phyloP scores from a whole-genome alignment of 2,888 invertebrate genomes.

The Ryuthela nishihirai region DNA sequence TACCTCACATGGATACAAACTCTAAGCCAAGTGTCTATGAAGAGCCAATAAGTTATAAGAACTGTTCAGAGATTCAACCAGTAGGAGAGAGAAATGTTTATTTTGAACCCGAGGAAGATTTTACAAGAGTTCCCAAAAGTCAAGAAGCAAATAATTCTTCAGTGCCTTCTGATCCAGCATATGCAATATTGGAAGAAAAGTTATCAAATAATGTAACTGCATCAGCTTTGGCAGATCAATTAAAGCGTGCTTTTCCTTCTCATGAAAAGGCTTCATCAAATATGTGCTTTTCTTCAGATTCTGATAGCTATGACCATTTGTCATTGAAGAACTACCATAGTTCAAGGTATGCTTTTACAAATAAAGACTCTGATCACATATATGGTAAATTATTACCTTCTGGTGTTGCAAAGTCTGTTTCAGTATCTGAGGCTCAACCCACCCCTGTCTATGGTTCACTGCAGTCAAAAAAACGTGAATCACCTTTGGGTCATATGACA shows the following conservation, averaged over 20 bases:
- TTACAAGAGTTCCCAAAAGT: too few relatives aligned
- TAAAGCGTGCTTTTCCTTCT: not conserved
- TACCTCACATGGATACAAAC: slow-evolving; percentile 3
- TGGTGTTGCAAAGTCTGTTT: not conserved
- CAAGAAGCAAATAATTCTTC: not conserved
- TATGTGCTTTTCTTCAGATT: slow-evolving; percentile 2
- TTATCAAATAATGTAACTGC: not conserved
- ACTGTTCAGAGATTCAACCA: not conserved
- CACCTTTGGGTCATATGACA: not conserved
- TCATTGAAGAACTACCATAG: not conserved
- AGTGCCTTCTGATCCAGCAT: not conserved
- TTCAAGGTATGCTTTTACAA: not conserved
- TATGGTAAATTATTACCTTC: slow-evolving; percentile 23
- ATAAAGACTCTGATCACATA: slow-evolving; percentile 10
- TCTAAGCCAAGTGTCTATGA: slow-evolving; percentile 19
- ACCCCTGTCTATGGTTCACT: slow-evolving; percentile 13
- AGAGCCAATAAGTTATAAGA: slow-evolving; percentile 3
- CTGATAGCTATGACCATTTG: slow-evolving; percentile 18
- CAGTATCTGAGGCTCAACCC: not conserved
- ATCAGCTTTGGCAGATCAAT: not conserved
- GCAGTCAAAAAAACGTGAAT: not conserved
- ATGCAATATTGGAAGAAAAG: not conserved
- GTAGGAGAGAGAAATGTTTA: too few relatives aligned
- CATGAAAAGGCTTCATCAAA: not conserved
- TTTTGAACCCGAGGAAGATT: too few relatives aligned